Base-by-base conservation (phyloP, 2,888 invertebrate species). In the Leptinotarsa tumamoca region DNA sequence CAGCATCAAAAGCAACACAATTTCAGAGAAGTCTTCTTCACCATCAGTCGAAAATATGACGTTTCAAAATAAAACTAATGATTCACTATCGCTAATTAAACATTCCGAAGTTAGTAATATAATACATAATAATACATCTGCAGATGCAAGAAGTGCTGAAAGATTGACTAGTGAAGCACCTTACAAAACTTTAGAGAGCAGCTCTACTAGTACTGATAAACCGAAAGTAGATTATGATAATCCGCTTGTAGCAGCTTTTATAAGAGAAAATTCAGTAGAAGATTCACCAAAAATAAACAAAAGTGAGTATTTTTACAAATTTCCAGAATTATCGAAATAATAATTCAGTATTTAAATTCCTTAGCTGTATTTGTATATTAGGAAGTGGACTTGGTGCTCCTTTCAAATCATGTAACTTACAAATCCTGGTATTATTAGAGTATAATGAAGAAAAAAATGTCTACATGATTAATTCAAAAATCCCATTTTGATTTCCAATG, bases 11-110 rank as follows among this genome's bases (percentile, higher is more conserved):
- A 80, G 75, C 63, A 70, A 50, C 18, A 74, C 69, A 15, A 67
- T 78, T 23, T 80, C 81, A 0, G 80, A 81, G 71, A 81, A 77
- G 86, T 87, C 85, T 78, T 84, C 86, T 89, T 91, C 90, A 2
- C 68, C 71, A 84, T 90, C 89, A 80, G 71, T 78, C n/a, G 81
- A 82, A 76, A 81, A 72, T 67, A 75, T 76, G 10, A 67, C 78
- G 2, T 10, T 69, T 17, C 75, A 74, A 33, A 70, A 13, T 58
- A 74, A 61, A 66, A 52, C 56, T 7, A 69, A 51, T 69, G 73
- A 70, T n/a, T 27, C 74, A 15, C 18, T 58, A 21, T 50, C 71
- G 4, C 43, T 27, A 56, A 50, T 67, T 49, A 52, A 77, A 71
- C 72, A 74, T 68, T 74, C 71, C 49, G 52, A 67, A 66, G 56